Evolutionary conservation across 2,113 vertebrate species (phyloP), one percentile per base, ranked within the genome.

Genomic region (Peromyscus leucopus): DNA sequence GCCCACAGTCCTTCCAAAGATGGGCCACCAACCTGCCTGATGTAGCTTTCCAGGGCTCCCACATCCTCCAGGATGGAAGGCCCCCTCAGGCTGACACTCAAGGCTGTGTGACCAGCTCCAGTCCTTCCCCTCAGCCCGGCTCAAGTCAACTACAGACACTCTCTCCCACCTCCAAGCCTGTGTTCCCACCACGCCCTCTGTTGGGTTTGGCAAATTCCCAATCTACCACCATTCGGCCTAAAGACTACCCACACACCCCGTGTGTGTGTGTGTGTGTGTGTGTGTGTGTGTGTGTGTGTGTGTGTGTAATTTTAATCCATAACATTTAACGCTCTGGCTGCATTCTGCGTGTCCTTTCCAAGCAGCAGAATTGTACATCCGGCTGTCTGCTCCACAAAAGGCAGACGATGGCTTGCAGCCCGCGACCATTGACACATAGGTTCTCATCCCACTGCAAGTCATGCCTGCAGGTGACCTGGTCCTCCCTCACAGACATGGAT

Each of bases 181-280:
- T 46, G 24, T 26, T 93, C 84, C 71, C 94, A 79, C 42, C n/a
- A n/a, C 5, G 36, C n/a, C 76, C 51, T 93, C 59, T 1, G 4
- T 12, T 51, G 42, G 61, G 76, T 59, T 28, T 59, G 46, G 61
- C 51, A 91, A 89, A 72, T 91, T 83, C 61, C 80, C 80, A 67
- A 22, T 78, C 76, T 82, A 42, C 42, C 59, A 80, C 88, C 88
- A 71, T 93, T 92, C 42, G 59, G n/a, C 72, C n/a, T 48, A 82
- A 74, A 94, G n/a, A 17, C 39, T 39, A 48, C 74, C 79, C 31
- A 46, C 71, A 24, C 51, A 51, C 51, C 51, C 7, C 8, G 51
- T 51, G 51, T 51, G 51, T 51, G 51, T 51, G 51, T 51, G 51
- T 51, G 51, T 51, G 51, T 51, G 51, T 51, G 51, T 51, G 51